Evolutionary conservation across 2,888 invertebrate genomes (phyloP).

Genomic region (Catotricha subobsoleta): DNA sequence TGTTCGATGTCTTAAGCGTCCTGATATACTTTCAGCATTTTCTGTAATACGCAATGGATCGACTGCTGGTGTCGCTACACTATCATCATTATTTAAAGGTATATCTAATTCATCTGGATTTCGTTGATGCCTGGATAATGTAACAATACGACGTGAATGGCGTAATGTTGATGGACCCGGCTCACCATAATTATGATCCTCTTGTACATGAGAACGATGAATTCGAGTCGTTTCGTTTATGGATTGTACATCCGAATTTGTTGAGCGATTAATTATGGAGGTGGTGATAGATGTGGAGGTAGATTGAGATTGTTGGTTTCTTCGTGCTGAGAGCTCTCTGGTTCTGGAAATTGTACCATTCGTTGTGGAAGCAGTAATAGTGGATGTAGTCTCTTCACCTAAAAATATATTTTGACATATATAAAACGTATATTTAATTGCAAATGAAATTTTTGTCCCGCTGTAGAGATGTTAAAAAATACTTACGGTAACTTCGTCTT

Average conservation of each 20-base stretch:
- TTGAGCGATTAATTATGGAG: background rate
- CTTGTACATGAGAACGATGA: slow-evolving; percentile 10
- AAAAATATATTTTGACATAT: too few species aligned
- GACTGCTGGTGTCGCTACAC: slow-evolving; percentile 6
- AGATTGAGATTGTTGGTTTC: background rate
- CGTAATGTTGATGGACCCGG: slow-evolving; percentile 20
- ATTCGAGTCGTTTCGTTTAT: too few species aligned
- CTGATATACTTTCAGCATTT: slow-evolving; percentile 1
- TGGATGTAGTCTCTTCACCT: background rate
- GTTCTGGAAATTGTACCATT: background rate
- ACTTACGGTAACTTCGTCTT: background rate
- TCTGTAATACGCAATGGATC: background rate
- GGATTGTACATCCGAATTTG: too few species aligned
- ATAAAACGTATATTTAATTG: background rate
- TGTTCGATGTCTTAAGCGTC: slow-evolving; percentile 1
- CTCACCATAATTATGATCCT: slow-evolving; percentile 28
- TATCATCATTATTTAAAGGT: slow-evolving; percentile 12
- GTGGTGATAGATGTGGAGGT: background rate
- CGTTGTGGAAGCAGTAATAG: background rate
- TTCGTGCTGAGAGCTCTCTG: too few species aligned
- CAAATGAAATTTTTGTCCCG: background rate
- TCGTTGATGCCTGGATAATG: slow-evolving; percentile 26
- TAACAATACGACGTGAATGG: slow-evolving; percentile 18
- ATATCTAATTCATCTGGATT: slow-evolving; percentile 26
- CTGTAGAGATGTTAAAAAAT: too few species aligned